phyloP scores from a whole-genome alignment of 2,113 vertebrate genomes.

The Oryctolagus cuniculus region mOryCun1.1 NC_091432.1:79992501-79993000 shows the following conservation, averaged over 20 bases:
- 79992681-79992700: neutral
- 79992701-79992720: neutral
- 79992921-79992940: neutral
- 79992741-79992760: neutral
- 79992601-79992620: neutral
- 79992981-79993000: neutral
- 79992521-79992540: neutral
- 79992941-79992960: neutral
- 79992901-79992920: conserved; percentile 4
- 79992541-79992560: neutral
- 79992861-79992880: neutral
- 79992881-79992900: neutral
- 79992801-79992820: neutral
- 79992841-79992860: neutral
- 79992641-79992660: conserved; percentile 5
- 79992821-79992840: neutral
- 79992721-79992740: neutral
- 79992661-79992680: neutral
- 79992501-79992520: neutral
- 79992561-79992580: neutral
- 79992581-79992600: neutral
- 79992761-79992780: neutral
- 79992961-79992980: neutral
- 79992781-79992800: neutral
- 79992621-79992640: neutral